Percentiles rank a stretch among this genome's conserved stretches.
Conservation (phyloP, 2,888 invertebrate species). For the Acleris holmiana region DNA sequence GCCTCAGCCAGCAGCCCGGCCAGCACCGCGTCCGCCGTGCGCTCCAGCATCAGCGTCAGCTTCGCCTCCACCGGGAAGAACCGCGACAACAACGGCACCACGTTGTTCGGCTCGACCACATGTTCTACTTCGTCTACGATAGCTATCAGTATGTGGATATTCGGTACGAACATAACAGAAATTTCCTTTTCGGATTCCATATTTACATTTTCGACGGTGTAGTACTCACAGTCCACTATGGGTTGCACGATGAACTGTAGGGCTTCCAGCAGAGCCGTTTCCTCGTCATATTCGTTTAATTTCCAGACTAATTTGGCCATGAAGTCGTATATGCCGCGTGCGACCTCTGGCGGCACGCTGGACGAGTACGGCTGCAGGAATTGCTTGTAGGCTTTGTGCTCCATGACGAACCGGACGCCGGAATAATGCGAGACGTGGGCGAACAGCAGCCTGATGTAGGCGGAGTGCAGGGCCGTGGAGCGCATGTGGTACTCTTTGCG, state of each 20-base stretch:
- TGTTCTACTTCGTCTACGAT: constrained; percentile 45
- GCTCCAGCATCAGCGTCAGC: constrained; percentile 28
- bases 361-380: constrained; percentile 42
- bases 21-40: constrained; percentile 24
- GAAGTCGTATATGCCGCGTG: constrained; percentile 46
- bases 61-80: constrained; percentile 29
- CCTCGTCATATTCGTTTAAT: constrained; percentile 49
- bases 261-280: constrained; percentile 46
- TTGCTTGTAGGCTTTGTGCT: constrained; percentile 46
- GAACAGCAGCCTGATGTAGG: constrained; percentile 44
- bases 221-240: constrained; percentile 44
- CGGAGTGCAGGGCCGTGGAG: constrained; percentile 41
- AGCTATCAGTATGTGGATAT: constrained; percentile 42
- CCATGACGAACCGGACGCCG: constrained; percentile 45
- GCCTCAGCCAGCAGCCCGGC: constrained; percentile 34
- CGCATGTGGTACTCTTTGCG: constrained; percentile 29
- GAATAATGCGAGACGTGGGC: constrained; percentile 48
- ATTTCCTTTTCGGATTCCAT: constrained; percentile 42
- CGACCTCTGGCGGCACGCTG: constrained; percentile 38
- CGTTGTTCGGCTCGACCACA: constrained; percentile 43
- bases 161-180: constrained; percentile 43
- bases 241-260: constrained; percentile 47
- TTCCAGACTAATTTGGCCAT: constrained; percentile 48
- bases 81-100: constrained; percentile 41
- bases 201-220: constrained; percentile 41